Evolutionary conservation across 2,888 invertebrate species (phyloP).

Genomic region (Gnatocerus cornutus): DNA sequence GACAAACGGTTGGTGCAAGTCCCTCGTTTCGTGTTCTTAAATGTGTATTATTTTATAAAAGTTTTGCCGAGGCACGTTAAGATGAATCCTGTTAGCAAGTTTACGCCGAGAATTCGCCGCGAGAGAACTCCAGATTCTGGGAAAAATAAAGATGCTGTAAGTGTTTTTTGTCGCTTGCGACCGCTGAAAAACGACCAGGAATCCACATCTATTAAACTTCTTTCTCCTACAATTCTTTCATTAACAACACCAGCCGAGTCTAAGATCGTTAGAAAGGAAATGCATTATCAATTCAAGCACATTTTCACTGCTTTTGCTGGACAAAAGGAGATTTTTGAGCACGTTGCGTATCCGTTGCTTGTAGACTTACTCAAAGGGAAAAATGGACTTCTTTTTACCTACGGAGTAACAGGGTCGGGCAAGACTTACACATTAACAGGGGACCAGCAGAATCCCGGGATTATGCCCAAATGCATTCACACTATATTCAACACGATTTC

Average conservation of each 20-base stretch:
- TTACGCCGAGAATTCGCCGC: conserved; percentile 58
- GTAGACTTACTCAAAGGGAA: too few relatives aligned
- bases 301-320: conserved; percentile 87
- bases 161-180: too few relatives aligned
- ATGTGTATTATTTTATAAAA: too few relatives aligned
- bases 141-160: conserved; percentile 77
- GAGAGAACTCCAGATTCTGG: conserved; percentile 63
- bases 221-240: conserved; percentile 80
- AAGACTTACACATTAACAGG: too few relatives aligned
- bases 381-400: too few relatives aligned
- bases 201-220: conserved; percentile 79
- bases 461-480: conserved; percentile 92
- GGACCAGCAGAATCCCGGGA: conserved; percentile 84
- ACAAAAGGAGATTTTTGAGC: conserved; percentile 90
- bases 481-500: conserved; percentile 94
- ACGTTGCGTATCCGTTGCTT: conserved; percentile 89
- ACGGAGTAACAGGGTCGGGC: too few relatives aligned
- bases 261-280: conserved; percentile 75
- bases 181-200: conserved; percentile 83
- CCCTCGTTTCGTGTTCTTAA: too few relatives aligned
- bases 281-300: conserved; percentile 86
- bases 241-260: conserved; percentile 79
- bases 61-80: too few relatives aligned
- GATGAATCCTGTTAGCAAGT: too few relatives aligned
- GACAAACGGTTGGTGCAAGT: too few relatives aligned